A percentile compares a stretch with the other conserved stretches of the same genome.
Conservation (phyloP, 2,888 invertebrate genomes). For the Lypha dubia region DNA sequence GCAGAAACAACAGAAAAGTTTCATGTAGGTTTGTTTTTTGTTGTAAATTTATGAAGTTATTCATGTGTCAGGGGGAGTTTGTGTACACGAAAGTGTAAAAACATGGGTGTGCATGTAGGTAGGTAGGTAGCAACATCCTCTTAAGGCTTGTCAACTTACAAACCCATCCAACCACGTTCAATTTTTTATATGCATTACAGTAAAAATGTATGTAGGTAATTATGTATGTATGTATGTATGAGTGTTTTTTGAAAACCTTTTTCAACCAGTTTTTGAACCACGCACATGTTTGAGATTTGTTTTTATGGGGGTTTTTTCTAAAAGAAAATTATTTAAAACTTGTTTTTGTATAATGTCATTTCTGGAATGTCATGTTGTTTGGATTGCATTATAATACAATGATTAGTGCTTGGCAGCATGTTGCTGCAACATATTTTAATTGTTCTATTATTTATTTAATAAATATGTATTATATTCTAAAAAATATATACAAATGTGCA, state of each 20-base stretch:
- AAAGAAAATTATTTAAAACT: slow-evolving; percentile 20
- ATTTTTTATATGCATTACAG: too few relatives aligned
- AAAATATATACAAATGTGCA: not conserved
- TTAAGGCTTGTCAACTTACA: slow-evolving; percentile 43
- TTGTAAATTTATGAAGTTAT: not conserved
- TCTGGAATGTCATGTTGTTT: not conserved
- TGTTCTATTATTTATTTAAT: not conserved
- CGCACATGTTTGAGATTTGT: slow-evolving; percentile 45
- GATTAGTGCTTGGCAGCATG: slow-evolving; percentile 17
- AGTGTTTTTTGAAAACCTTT: slow-evolving; percentile 31
- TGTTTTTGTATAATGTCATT: slow-evolving; percentile 7
- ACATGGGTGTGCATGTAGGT: slow-evolving; percentile 8
- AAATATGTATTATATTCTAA: not conserved
- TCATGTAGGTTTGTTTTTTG: slow-evolving; percentile 44
- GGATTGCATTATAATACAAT: not conserved
- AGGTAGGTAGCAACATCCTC: slow-evolving; percentile 64
- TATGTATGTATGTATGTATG: not conserved
- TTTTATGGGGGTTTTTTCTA: slow-evolving; percentile 6
- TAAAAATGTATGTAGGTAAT: too few relatives aligned
- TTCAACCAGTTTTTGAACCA: slow-evolving; percentile 65
- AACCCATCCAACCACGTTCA: not conserved
- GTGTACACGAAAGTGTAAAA: not conserved
- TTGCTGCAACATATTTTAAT: slow-evolving; percentile 22
- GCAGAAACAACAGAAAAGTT: not conserved
- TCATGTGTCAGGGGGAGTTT: slow-evolving; percentile 10